Evolutionary conservation across 1,140 invertebrate species (phyloP), one percentile per base, ranked within the genome.

Genomic region (Papilio glaucus): DNA sequence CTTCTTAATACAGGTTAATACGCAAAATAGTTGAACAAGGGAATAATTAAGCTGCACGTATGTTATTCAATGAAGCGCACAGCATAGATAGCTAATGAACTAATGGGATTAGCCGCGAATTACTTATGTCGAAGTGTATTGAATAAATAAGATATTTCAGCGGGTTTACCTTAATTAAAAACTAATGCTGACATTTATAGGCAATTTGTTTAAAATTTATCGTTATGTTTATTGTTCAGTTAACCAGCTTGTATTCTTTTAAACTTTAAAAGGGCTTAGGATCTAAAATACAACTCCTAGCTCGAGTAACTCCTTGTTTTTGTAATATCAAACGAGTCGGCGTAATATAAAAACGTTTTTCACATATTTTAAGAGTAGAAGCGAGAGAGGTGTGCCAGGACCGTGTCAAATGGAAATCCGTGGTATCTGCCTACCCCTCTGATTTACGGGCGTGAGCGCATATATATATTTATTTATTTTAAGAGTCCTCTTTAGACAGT

Each of bases 21-120:
- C 63, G 53, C 18, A 38, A 45, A 77, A 82, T 74, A 80, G 72
- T 12, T 57, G n/a, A 57, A 0, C 3, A 10, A 53, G 45, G 10
- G 18, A 21, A 53, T 53, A 57, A 3, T 13, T 57, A 13, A 26
- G 21, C 49, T 57, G 21, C 12, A 57, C 42, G 42, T 61, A 29
- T 33, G 60, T 13, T 37, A 62, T 9, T 62, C n/a, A 33, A 18
- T 61, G 29, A 33, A 61, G 29, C 29, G 29, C 37, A 65, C 4
- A 18, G 15, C 62, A 37, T 65, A 63, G 61, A 33, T 63, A 65
- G 62, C 15, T 65, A 38, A 41, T 39, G 0, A 65, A 38, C 33
- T 65, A 38, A 65, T 65, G 33, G 4, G 62, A 65, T 65, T 65
- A 65, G 9, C 10, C 6, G 18, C 33, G 15, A 65, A 65, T 38